phyloP scores from a whole-genome alignment of 2,113 vertebrate genomes.

The Neotoma lepida region DNA sequence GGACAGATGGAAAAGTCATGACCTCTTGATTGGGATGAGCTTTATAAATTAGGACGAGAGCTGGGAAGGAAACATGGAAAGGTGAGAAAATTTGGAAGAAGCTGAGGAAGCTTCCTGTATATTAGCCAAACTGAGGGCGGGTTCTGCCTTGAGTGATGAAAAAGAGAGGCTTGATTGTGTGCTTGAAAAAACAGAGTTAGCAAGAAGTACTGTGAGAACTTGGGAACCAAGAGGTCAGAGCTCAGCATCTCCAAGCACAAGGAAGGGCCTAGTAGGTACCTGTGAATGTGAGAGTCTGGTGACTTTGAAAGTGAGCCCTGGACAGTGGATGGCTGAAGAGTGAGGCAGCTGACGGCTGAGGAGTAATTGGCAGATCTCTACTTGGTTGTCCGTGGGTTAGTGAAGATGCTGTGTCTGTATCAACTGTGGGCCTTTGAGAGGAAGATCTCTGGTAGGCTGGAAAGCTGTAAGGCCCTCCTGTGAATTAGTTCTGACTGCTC shows the following conservation, averaged over 20 bases:
- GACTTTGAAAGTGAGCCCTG: not conserved
- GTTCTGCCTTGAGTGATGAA: not conserved
- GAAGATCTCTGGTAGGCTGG: not conserved
- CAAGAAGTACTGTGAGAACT: not conserved
- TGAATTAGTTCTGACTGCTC: not conserved
- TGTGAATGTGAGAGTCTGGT: constrained; percentile 7
- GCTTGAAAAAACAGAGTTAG: not conserved
- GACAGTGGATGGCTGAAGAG: not conserved
- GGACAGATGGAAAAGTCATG: constrained; percentile 37
- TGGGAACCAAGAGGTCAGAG: not conserved
- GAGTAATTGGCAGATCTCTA: not conserved
- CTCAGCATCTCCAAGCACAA: not conserved
- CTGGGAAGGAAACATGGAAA: not conserved
- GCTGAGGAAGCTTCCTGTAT: constrained; percentile 21
- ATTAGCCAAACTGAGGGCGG: not conserved
- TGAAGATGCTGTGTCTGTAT: not conserved
- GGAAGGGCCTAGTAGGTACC: not conserved
- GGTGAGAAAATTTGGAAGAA: not conserved
- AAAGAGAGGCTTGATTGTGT: not conserved
- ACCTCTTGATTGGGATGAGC: not conserved
- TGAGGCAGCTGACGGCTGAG: not conserved
- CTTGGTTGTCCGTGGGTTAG: not conserved
- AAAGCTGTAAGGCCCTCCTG: not conserved
- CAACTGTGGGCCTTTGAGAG: not conserved
- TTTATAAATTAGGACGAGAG: constrained; percentile 57